Evolutionary conservation across 2,797 vertebrate genomes (phyloP).

Genomic region (Myotis pilosus): DNA sequence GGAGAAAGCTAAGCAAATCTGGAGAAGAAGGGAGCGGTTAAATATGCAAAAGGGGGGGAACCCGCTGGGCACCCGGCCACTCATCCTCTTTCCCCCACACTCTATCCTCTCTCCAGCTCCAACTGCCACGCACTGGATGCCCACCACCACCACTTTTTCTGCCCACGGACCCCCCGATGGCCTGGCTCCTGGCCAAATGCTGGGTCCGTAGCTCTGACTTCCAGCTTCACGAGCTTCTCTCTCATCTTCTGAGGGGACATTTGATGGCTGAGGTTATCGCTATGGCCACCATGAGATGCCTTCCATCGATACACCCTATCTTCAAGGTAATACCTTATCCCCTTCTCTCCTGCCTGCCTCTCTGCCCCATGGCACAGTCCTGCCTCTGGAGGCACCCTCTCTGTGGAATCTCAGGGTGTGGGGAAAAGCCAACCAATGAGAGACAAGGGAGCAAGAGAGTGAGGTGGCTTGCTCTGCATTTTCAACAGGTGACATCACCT

Average conservation of each 20-base stretch:
- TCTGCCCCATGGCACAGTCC: background rate
- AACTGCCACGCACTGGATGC: constrained; percentile 64
- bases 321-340: constrained; percentile 82
- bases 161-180: constrained; percentile 83
- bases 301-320: constrained; percentile 87
- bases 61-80: background rate
- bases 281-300: constrained; percentile 86
- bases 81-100: background rate
- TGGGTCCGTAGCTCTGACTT: constrained; percentile 89
- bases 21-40: background rate
- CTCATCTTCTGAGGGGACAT: constrained; percentile 88
- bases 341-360: background rate
- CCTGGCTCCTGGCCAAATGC: constrained; percentile 88
- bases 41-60: too few species aligned
- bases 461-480: background rate
- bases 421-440: background rate
- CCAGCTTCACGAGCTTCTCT: constrained; percentile 88
- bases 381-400: background rate
- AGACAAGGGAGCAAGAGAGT: background rate
- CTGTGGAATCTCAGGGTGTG: background rate
- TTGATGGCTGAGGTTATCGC: constrained; percentile 87
- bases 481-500: background rate
- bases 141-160: constrained; percentile 81
- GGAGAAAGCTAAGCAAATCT: background rate
- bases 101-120: constrained; percentile 33